Conservation (phyloP, 2,888 invertebrate genomes). For the Prosopocoilus inquinatus region DNA sequence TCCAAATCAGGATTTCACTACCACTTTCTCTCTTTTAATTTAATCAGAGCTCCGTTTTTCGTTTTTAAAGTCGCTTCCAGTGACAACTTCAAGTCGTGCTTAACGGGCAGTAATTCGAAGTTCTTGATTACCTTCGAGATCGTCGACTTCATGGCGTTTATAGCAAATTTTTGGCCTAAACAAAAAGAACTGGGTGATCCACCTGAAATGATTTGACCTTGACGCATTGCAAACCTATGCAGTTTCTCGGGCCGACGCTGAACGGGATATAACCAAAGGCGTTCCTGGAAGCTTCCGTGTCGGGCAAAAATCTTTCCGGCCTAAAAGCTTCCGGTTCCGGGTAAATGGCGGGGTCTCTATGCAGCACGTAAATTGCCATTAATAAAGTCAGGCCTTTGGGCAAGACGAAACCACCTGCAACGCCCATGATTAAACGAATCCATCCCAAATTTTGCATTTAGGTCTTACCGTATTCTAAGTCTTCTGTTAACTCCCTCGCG, state of each 20-base stretch:
- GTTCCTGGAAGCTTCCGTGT: neutral
- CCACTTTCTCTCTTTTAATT: conserved; percentile 24
- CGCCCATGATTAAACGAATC: neutral
- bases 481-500: neutral
- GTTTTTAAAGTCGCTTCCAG: conserved; percentile 53
- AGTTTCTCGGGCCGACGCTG: conserved; percentile 9
- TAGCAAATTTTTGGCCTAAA: conserved; percentile 52
- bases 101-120: conserved; percentile 41
- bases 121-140: conserved; percentile 55
- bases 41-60: conserved; percentile 50
- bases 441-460: neutral
- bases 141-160: conserved; percentile 57
- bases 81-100: conserved; percentile 48
- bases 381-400: conserved; percentile 1
- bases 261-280: conserved; percentile 3
- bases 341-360: conserved; percentile 5
- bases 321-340: conserved; percentile 6
- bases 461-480: neutral
- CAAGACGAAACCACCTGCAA: neutral
- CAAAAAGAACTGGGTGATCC: neutral
- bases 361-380: neutral
- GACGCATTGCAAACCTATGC: conserved; percentile 5
- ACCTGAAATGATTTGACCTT: neutral
- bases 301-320: conserved; percentile 7
- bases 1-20: no score